Conservation (phyloP, 1,140 invertebrate species). For the Aphaenogaster rudis region DNA sequence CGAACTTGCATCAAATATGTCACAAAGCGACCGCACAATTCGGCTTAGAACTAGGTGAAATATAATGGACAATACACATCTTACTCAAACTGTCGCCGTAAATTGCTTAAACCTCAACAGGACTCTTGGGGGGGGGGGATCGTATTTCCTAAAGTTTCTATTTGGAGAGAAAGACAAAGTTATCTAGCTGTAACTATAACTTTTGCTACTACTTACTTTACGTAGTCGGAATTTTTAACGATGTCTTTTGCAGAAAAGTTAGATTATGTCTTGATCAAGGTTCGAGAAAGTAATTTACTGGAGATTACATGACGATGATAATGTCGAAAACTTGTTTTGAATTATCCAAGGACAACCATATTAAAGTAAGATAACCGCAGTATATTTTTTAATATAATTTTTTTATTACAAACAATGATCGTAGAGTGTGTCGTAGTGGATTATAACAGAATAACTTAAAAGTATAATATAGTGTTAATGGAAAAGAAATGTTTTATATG, state of each 20-base stretch:
- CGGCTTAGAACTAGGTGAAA: background rate
- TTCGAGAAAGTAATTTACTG: conserved; percentile 25
- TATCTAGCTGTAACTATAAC: background rate
- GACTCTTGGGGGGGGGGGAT: background rate
- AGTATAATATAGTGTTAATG: background rate
- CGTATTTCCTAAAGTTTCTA: conserved; percentile 32
- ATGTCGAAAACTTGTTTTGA: conserved; percentile 22
- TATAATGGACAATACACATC: conserved; percentile 39
- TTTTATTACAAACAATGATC: background rate
- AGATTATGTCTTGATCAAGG: conserved; percentile 16
- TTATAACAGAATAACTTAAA: conserved; percentile 17
- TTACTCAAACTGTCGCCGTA: conserved; percentile 23
- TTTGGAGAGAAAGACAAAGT: conserved; percentile 26
- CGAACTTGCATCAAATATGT: conserved; percentile 32
- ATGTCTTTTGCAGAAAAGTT: conserved; percentile 38
- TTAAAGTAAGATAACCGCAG: background rate
- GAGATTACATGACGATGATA: conserved; percentile 24
- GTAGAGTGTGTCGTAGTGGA: background rate
- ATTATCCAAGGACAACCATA: background rate
- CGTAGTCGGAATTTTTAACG: conserved; percentile 34
- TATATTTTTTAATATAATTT: background rate
- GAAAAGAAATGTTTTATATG: conserved; percentile 13
- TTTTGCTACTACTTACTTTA: background rate
- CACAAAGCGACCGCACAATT: conserved; percentile 37
- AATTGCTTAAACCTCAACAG: conserved; percentile 41